Evolutionary conservation across 2,888 invertebrate species (phyloP), one percentile per base, ranked within the genome.

Genomic region (Orthonevra nobilis): DNA sequence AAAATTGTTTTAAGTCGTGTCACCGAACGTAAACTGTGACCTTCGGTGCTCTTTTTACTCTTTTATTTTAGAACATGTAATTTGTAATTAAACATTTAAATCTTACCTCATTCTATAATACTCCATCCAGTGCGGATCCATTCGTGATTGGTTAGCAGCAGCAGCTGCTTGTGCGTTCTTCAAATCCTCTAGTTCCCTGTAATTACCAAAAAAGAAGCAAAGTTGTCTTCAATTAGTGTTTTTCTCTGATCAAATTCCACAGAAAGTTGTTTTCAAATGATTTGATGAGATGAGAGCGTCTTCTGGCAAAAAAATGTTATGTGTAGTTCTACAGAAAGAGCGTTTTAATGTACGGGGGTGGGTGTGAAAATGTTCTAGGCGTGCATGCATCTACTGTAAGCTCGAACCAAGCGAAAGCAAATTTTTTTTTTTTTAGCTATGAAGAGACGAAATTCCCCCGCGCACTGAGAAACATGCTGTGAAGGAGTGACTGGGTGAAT

Each of bases 51-150:
- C n/a, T n/a, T n/a, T n/a, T n/a, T n/a, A n/a, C n/a, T n/a, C n/a
- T n/a, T n/a, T n/a, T n/a, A n/a, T n/a, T n/a, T n/a, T n/a, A n/a
- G 5, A 14, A 46, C 9, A 0, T 15, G 9, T 7, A 15, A 15
- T 26, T 3, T 9, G 6, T 1, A 32, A 9, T 3, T 5, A n/a
- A 6, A 3, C 3, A 32, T 17, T 36, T 1, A 50, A 36, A 32
- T 28, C 88, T 82, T 92, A 94, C 86, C 95, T 81, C 82, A 84
- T 91, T 86, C 96, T 90, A 86, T 97, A 97, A 87, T 97, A 93
- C 87, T 98, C 97, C 83, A 97, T 89, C 97, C 97, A 94, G 84
- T 93, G 93, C 0, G 95, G 94, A 87, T 95, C 95, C 83, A 95
- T 90, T 42, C 91, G 91, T 70, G 93, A 90, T 50, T 92, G 91